A percentile compares a stretch with the other conserved stretches of the same genome.
phyloP scores from a whole-genome alignment of 2,888 invertebrate genomes.

The Aplocera efformata region DNA sequence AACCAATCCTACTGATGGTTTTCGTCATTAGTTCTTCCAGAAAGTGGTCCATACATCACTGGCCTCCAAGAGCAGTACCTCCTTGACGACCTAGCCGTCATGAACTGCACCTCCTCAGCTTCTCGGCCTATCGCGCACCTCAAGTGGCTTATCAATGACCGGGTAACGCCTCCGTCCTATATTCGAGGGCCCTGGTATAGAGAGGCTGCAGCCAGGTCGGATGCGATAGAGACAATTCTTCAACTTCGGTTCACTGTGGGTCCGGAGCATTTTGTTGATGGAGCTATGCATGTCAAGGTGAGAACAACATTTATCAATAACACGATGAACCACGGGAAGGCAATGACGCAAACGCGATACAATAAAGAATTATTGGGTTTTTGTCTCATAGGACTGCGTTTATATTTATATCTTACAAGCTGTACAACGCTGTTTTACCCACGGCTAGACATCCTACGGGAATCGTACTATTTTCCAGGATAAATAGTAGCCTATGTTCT shows the following conservation, averaged over 20 bases:
- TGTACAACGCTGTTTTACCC: too few relatives aligned
- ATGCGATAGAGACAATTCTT: constrained; percentile 85
- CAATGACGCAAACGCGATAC: too few relatives aligned
- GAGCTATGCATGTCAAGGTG: constrained; percentile 90
- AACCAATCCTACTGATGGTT: not conserved
- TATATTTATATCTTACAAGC: too few relatives aligned
- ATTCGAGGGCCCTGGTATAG: constrained; percentile 75
- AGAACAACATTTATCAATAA: constrained; percentile 29
- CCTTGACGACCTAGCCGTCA: constrained; percentile 85
- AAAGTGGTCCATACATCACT: constrained; percentile 87
- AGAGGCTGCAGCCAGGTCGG: constrained; percentile 67
- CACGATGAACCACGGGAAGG: too few relatives aligned
- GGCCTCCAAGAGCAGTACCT: constrained; percentile 88
- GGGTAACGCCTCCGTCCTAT: constrained; percentile 77
- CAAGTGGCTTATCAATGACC: constrained; percentile 91
- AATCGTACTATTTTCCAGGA: too few relatives aligned
- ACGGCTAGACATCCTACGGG: too few relatives aligned
- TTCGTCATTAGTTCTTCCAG: constrained; percentile 83
- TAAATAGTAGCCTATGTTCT: too few relatives aligned
- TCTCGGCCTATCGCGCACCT: constrained; percentile 90
- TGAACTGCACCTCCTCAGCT: constrained; percentile 89
- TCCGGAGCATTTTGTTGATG: constrained; percentile 86
- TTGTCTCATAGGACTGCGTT: too few relatives aligned
- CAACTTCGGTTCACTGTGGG: constrained; percentile 88
- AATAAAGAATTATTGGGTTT: too few relatives aligned